Evolutionary conservation across 2,888 invertebrate species (phyloP).

Genomic region (Trissoscelio sp.): DNA sequence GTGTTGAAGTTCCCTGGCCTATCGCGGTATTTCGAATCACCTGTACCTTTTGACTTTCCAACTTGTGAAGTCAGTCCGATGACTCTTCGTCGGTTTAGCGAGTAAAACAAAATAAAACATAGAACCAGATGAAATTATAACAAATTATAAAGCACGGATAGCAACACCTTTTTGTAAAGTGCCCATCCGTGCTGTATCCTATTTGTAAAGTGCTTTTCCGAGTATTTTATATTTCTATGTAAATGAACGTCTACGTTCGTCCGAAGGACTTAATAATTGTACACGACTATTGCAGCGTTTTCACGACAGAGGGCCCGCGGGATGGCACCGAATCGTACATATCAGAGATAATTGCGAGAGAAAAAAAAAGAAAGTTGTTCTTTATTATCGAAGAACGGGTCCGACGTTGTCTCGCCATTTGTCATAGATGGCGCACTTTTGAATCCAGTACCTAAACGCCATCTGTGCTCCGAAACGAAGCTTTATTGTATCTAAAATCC

Average conservation of each 20-base stretch:
- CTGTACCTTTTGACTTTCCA: constrained; percentile 45
- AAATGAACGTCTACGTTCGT: constrained; percentile 42
- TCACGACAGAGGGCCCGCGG: constrained; percentile 9
- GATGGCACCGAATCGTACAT: constrained; percentile 40
- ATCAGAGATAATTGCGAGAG: constrained; percentile 47
- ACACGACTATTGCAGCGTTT: background rate
- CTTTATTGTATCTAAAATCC: background rate
- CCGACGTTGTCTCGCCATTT: background rate
- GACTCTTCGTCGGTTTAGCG: background rate
- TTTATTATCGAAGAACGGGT: constrained; percentile 4
- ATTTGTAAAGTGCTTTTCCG: constrained; percentile 59
- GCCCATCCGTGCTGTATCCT: constrained; percentile 31
- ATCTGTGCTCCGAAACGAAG: background rate
- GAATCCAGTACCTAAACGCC: background rate
- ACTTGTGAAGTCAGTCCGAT: background rate
- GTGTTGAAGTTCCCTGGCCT: constrained; percentile 48
- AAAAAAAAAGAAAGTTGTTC: background rate
- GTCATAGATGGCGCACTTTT: background rate
- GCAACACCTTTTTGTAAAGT: constrained; percentile 20
- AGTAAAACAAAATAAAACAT: background rate
- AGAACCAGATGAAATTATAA: background rate
- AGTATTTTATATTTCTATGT: constrained; percentile 63
- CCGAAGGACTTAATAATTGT: constrained; percentile 1
- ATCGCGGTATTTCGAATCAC: constrained; percentile 28
- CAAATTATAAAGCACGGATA: constrained; percentile 5